phyloP scores from a whole-genome alignment of 2,113 vertebrate genomes.

The Gambusia holbrooki region DNA sequence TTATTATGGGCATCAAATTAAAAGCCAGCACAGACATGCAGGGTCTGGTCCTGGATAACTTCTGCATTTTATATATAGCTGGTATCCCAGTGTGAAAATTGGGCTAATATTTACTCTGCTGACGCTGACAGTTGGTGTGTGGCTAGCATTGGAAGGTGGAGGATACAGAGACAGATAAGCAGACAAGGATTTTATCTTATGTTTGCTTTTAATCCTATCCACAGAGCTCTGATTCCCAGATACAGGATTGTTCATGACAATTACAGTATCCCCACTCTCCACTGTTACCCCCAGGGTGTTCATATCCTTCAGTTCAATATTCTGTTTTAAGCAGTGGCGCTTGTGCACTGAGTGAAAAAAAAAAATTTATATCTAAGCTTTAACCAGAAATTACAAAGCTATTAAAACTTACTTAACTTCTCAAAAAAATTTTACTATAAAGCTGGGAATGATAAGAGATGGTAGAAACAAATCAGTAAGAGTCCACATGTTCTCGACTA shows the following conservation, averaged over 20 bases:
- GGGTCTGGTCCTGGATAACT: conserved; percentile 35
- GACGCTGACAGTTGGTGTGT: conserved; percentile 30
- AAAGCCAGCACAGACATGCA: conserved; percentile 32
- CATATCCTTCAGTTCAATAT: neutral
- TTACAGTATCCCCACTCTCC: neutral
- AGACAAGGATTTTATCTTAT: neutral
- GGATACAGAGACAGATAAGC: conserved; percentile 15
- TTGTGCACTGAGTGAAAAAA: neutral
- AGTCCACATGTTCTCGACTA: neutral
- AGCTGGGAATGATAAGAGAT: neutral
- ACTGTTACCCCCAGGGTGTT: neutral
- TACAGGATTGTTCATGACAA: neutral
- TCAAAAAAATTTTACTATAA: neutral
- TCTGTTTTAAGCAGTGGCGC: neutral
- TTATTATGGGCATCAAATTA: conserved; percentile 37
- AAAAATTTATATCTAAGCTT: neutral
- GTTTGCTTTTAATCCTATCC: neutral
- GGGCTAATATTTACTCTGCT: conserved; percentile 51
- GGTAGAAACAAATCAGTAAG: neutral
- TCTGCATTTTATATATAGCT: conserved; percentile 46
- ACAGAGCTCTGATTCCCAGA: conserved; percentile 11
- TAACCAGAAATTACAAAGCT: neutral
- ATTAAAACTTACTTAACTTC: neutral
- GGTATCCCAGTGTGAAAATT: conserved; percentile 13
- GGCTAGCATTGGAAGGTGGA: conserved; percentile 7